These are phyloP conservation scores for Ceyx cyanopectus DNA, from an alignment of 2,113 vertebrate species.

Conservation along the genomic window DNA sequence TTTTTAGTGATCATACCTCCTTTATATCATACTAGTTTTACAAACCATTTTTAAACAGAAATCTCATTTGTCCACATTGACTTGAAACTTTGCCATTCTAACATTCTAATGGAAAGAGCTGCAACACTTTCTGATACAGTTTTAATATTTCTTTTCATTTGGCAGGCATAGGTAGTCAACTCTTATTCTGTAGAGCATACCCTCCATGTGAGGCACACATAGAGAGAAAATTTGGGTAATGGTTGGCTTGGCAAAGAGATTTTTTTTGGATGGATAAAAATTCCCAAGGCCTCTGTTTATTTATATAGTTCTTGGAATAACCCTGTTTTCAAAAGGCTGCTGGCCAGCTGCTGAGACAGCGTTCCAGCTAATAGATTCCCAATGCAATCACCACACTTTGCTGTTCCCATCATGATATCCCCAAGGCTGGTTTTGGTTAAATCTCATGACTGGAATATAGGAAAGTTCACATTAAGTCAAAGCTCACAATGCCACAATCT, in stretches of 20 bases:
- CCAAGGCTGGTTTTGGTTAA: constrained; percentile 68
- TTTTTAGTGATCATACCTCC: not conserved
- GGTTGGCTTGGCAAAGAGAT: constrained; percentile 49
- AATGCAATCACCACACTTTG: constrained; percentile 64
- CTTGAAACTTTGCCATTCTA: not conserved
- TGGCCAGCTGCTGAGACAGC: constrained; percentile 76
- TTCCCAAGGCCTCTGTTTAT: constrained; percentile 87
- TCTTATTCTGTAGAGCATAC: constrained; percentile 35
- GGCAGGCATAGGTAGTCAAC: not conserved
- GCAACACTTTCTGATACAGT: not conserved
- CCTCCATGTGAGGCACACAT: constrained; percentile 42
- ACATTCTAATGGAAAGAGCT: not conserved
- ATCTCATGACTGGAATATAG: constrained; percentile 70
- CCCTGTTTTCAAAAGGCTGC: constrained; percentile 71
- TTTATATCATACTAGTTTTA: not conserved
- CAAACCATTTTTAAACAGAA: not conserved
- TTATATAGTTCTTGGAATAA: constrained; percentile 84
- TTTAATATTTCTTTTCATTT: not conserved
- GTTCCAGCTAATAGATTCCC: constrained; percentile 73
- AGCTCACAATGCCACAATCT: constrained; percentile 23
- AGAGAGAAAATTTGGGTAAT: constrained; percentile 66
- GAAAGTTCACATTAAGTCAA: constrained; percentile 66
- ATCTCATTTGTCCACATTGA: not conserved
- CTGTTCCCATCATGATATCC: constrained; percentile 71
- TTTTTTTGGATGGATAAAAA: constrained; percentile 74